Base-by-base conservation (phyloP, 2,888 invertebrate genomes). In the Ornithoptera priamus region DNA sequence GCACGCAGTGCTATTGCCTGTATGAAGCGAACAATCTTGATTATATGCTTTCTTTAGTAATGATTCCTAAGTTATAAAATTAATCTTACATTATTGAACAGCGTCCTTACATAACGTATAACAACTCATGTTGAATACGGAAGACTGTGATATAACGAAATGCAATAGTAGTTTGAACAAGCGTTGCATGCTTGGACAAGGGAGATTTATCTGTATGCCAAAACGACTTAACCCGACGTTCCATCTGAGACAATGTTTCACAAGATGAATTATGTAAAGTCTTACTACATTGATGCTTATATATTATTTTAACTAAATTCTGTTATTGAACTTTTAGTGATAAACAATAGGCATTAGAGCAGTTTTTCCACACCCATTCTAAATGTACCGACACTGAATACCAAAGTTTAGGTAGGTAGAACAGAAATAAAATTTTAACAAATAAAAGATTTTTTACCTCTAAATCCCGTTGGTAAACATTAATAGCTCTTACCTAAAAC, bases 161-260 rank as follows among this genome's bases (percentile, higher is more conserved):
- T 66, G 30, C 66, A 66, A 36, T 53, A 20, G 53, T 50, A 36
- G 66, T 53, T 66, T 60, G 24, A 66, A n/a, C 60, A n/a, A 36
- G 24, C 46, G n/a, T 53, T 60, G 36, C 36, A 42, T 60, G 50
- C 60, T 66, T 10, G 66, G 66, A 61, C 66, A 66, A 46, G n/a
- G 15, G 60, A 66, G 66, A 66, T 66, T 66, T 66, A 66, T 66
- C 30, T 66, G 60, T 66, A 66, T 53, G 53, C 36, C 60, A 53
- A 30, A 30, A 66, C 66, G 53, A 53, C 17, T 60, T 66, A 60
- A 53, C 66, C 66, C 50, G 53, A 30, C 66, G 60, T 66, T 66
- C 66, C 66, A 53, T 61, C 60, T 61, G 60, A 60, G 66, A 61
- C 60, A 61, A 60, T 61, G 60, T 66, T 36, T 60, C 50, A n/a